Conservation (phyloP, 2,888 invertebrate genomes). For the Acrocera orbiculus region DNA sequence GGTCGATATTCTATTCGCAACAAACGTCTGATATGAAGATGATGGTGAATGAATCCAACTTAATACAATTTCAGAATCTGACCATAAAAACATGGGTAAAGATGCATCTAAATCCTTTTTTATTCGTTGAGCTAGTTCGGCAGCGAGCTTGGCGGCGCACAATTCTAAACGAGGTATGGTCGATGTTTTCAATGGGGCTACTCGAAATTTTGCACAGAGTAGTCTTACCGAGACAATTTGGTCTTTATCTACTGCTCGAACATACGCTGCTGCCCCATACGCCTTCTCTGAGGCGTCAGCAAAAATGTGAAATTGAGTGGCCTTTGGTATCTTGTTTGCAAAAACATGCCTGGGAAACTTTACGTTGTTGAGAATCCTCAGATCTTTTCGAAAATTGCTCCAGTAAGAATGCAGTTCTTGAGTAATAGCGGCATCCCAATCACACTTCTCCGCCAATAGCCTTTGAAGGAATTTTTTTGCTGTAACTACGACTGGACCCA, state of each 20-base stretch:
- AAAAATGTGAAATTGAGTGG: constrained; percentile 9
- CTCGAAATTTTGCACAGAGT: constrained; percentile 8
- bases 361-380: not conserved
- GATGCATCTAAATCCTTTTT: not conserved
- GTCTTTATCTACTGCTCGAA: not conserved
- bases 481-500: not conserved
- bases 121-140: not conserved
- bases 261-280: not conserved
- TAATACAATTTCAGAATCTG: not conserved
- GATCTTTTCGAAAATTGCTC: constrained; percentile 1
- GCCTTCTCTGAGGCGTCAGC: constrained; percentile 8
- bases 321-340: no score
- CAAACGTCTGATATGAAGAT: constrained; percentile 4
- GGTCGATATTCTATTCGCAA: constrained; percentile 11
- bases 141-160: constrained; percentile 6
- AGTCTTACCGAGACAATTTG: constrained; percentile 1
- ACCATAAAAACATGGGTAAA: not conserved
- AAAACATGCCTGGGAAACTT: constrained; percentile 1
- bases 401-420: constrained; percentile 1
- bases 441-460: constrained; percentile 1
- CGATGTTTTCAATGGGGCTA: constrained; percentile 7
- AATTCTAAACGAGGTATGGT: constrained; percentile 6
- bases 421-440: constrained; percentile 2
- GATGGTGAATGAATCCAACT: not conserved
- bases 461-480: constrained; percentile 4